Evolutionary conservation across 2,797 vertebrate species (phyloP), one percentile per base, ranked within the genome.

Genomic region (Eulemur mongoz): DNA sequence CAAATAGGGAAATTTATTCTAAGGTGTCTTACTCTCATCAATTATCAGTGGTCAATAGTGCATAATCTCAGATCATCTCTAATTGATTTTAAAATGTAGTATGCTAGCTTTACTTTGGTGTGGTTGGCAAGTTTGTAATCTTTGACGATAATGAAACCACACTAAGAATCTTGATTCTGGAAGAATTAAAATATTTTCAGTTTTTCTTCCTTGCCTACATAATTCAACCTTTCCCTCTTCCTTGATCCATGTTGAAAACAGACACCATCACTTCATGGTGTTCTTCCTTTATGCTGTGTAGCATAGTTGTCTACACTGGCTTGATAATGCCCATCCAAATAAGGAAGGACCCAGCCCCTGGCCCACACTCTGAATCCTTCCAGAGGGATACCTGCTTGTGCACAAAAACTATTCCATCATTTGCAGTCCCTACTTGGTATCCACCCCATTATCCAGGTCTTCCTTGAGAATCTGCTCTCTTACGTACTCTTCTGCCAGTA

Each of bases 1-100:
- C 25, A 22, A 67, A 70, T 43, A 25, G 72, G 87, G 15, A 17
- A 91, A 45, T 95, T 88, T 85, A 94, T 61, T 94, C 84, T 78
- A 40, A 4, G 17, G 8, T 20, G 2, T 65, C 84, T 76, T 70
- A 70, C 23, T 83, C 5, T 18, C 20, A 43, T 85, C 65, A 65
- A 20, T 57, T 93, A 17, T 78, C 54, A 52, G 5, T 65, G 59
- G 30, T 87, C 65, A 67, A 9, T 76, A 78, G 32, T 69, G 25
- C 57, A 7, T 25, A 79, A 63, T 69, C 30, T 12, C 23, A 69
- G 61, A 11, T 83, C 27, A 61, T 79, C 70, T 82, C 43, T 61
- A 38, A 30, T 30, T 91, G 65, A 81, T 72, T 72, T 81, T 81
- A 57, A 61, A 25, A 22, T 48, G 20, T 75, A 15, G 18, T 18